Evolutionary conservation across 1,140 invertebrate genomes (phyloP), one percentile per base, ranked within the genome.

Genomic region (Nasonia longicornis): DNA sequence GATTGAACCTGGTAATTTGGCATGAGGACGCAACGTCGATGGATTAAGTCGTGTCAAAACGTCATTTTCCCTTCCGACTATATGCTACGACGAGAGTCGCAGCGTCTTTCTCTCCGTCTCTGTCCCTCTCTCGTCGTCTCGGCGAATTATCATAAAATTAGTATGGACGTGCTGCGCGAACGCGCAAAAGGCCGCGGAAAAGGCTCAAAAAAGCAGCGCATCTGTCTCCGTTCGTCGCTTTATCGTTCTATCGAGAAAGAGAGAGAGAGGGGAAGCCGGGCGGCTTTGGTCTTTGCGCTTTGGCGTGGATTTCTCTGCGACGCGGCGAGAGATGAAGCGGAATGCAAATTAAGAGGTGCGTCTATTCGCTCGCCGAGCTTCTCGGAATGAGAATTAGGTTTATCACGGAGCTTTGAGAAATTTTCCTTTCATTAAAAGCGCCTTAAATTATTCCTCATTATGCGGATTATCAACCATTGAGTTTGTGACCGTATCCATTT

Each of bases 121-220:
- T 26, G 26, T 26, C 26, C 26, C 26, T 26, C 26, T 26, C 26
- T 26, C 26, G 1, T 26, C 26, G 26, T 26, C 26, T 48, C 45
- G 16, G 48, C 74, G 48, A 81, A 81, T 81, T 81, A 81, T 81
- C 74, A 72, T 81, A 52, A 77, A 77, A 81, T 81, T 81, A 81
- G 74, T 77, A 81, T 52, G 67, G 72, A 74, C 35, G 48, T 52
- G 70, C 70, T 10, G 6, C 14, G 26, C 16, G 2, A 29, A 64
- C 35, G 35, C 77, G 31, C 22, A 22, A 22, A 22, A 22, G 22
- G 35, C 20, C 29, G 22, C 29, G 48, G 45, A n/a, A 45, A 38
- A 22, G 14, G 29, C 12, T 14, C 26, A 52, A 52, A 29, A 26
- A 45, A 38, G 48, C 42, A 58, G 22, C n/a, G 3, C 20, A 35